Evolutionary conservation across 1,140 invertebrate genomes (phyloP).

Genomic region (Tetragnatha versicolor): DNA sequence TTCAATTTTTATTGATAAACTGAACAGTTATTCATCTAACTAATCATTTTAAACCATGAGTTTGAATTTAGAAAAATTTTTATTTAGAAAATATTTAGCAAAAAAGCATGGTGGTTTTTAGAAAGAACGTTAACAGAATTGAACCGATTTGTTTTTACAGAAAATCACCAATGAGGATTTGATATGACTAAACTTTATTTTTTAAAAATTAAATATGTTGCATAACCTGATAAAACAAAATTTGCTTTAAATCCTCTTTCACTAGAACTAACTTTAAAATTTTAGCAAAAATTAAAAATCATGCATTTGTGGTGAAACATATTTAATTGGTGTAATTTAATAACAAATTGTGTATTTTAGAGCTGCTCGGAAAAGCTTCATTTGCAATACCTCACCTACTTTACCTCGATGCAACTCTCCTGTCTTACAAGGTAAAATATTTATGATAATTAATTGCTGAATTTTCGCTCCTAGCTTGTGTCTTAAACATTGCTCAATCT

Average conservation of each 20-base stretch:
- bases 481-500: background rate
- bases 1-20: too few species aligned
- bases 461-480: background rate
- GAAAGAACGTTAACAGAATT: too few species aligned
- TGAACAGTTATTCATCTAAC: too few species aligned
- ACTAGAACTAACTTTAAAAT: background rate
- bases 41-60: too few species aligned
- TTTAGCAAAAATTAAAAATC: background rate
- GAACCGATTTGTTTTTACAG: too few species aligned
- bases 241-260: too few species aligned
- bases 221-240: too few species aligned
- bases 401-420: constrained; percentile 83
- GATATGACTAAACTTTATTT: background rate
- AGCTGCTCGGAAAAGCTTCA: constrained; percentile 70
- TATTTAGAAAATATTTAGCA: too few species aligned
- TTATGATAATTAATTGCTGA: background rate
- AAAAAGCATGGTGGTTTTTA: too few species aligned
- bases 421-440: constrained; percentile 67
- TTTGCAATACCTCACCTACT: constrained; percentile 75
- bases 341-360: constrained; percentile 24
- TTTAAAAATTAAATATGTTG: too few species aligned
- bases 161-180: background rate
- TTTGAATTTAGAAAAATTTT: too few species aligned
- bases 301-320: background rate
- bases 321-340: too few species aligned